These are phyloP conservation scores for Antechinus stuartii DNA, from an alignment of 2,113 vertebrate species.

Conservation along the genomic window DNA sequence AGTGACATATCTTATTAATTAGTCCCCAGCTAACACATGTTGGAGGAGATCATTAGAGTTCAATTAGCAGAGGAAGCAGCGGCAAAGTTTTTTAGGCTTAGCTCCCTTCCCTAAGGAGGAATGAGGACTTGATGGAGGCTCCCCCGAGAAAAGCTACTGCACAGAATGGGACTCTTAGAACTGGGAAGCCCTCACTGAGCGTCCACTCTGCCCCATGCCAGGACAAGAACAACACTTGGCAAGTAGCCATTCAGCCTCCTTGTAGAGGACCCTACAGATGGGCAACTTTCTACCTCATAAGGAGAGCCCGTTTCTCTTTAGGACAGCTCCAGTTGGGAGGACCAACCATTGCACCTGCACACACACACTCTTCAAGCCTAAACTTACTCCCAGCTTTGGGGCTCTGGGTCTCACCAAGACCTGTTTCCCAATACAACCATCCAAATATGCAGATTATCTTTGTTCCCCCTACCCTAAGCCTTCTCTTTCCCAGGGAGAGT, in stretches of 20 bases:
- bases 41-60: neutral
- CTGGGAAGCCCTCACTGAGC: neutral
- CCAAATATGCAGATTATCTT: neutral
- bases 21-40: neutral
- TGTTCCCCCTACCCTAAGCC: neutral
- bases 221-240: neutral
- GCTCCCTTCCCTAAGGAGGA: neutral
- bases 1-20: constrained; percentile 2
- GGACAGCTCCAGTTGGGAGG: neutral
- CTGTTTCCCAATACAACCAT: neutral
- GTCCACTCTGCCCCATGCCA: neutral
- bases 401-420: neutral
- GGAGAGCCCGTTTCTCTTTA: neutral
- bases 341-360: neutral
- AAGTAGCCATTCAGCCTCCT: neutral
- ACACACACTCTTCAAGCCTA: neutral
- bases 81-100: neutral
- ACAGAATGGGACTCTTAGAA: neutral
- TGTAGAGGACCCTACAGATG: neutral
- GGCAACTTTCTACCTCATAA: neutral
- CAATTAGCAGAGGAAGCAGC: neutral
- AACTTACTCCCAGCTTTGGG: neutral
- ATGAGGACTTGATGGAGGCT: neutral
- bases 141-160: neutral
- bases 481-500: neutral